Base-by-base conservation (phyloP, 2,888 invertebrate genomes). In the Venustoraphidia nigricollis region DNA sequence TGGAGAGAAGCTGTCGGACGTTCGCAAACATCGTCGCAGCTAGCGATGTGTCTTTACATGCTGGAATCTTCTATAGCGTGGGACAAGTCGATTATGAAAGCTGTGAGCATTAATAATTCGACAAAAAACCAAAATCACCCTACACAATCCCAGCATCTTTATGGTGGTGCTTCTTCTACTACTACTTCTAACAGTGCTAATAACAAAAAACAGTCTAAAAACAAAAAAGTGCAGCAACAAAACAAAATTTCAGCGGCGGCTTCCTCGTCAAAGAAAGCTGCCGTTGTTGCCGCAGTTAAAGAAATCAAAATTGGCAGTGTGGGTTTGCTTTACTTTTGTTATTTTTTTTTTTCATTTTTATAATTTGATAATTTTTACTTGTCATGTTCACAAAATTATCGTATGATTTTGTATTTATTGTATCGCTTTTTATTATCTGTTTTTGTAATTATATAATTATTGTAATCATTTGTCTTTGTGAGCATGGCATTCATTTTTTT, bases 41-140 rank as follows among this genome's bases (percentile, higher is more conserved):
- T 96, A 27, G 87, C 90, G 17, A 83, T 93, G 81, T 83, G 89
- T 57, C 73, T 93, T 50, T 86, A 90, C 60, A 86, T 90, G 58
- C 71, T 97, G 55, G 93, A 95, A 64, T 82, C 85, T 2, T 87
- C 86, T 63, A 90, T 97, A 58, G 94, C 95, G 38, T 97, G 97
- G 97, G 96, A 97, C 70, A 94, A 95, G 73, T 94, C 94, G 71
- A 90, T 95, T 62, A 95, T 97, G 95, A 94, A 95, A 78, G 96
- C 95, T 72, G 94, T 95, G 76, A 81, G 90, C 83, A 64, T 47
- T 42, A 27, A 27, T 59, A 58, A 61, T 60, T 53, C 57, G 57
- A 58, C 53, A 52, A 51, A 50, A 53, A 52, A 53, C 36, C 47
- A 46, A 48, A 50, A 46, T 46, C 47, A 41, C 44, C 35, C 45